Conservation (phyloP, 2,797 vertebrate genomes). For the Lepilemur ruficaudatus region DNA sequence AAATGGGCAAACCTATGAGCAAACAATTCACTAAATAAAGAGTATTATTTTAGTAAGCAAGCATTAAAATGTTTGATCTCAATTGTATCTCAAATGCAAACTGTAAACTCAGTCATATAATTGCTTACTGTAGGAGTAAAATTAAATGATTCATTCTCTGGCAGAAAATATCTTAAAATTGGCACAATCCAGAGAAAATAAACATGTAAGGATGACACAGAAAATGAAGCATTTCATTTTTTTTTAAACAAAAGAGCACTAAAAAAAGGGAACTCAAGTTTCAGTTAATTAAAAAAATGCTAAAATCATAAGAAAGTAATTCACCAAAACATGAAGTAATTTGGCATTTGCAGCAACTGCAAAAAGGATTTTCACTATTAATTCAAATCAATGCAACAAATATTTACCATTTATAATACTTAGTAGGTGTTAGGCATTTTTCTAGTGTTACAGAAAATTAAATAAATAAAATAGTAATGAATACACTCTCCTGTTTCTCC, state of each 20-base stretch:
- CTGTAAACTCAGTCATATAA: background rate
- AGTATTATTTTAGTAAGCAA: background rate
- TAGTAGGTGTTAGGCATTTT: background rate
- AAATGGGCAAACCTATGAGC: background rate
- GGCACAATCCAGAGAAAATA: background rate
- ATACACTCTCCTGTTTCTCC: background rate
- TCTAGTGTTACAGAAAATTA: background rate
- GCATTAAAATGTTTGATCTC: background rate
- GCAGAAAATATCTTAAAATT: constrained; percentile 15
- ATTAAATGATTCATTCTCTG: background rate
- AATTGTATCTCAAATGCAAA: background rate
- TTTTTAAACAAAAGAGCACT: background rate
- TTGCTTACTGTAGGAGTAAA: background rate
- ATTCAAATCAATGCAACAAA: background rate
- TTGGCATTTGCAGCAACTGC: background rate
- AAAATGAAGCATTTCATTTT: background rate
- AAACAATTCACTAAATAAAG: background rate
- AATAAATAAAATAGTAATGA: background rate
- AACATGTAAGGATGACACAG: background rate
- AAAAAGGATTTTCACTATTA: background rate
- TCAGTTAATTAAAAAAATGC: background rate
- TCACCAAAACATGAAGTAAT: background rate
- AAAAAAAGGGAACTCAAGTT: background rate
- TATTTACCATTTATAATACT: background rate
- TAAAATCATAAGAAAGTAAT: constrained; percentile 15